These are phyloP conservation scores for Mormyrops boulengeri DNA, from an alignment of 2,797 vertebrate genomes.

Conservation along the genomic window DNA sequence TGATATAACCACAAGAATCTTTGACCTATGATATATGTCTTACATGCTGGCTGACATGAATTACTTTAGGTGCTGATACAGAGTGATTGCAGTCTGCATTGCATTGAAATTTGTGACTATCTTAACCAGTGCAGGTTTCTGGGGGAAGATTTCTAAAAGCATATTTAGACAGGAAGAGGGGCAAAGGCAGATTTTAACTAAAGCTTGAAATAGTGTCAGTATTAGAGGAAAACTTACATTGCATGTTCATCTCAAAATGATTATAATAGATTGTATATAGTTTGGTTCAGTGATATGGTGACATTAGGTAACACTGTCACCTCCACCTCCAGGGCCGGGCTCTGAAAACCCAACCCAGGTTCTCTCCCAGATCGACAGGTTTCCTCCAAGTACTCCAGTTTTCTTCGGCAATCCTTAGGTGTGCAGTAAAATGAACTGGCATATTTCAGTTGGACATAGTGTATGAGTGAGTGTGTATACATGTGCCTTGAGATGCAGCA, in stretches of 20 bases:
- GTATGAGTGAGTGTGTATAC: background rate
- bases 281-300: background rate
- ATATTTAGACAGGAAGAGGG: background rate
- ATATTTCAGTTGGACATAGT: background rate
- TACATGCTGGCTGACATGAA: background rate
- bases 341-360: background rate
- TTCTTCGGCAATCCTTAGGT: background rate
- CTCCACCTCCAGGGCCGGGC: background rate
- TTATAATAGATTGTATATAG: background rate
- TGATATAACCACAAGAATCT: background rate
- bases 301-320: background rate
- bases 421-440: background rate
- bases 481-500: background rate
- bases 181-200: background rate
- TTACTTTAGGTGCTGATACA: background rate
- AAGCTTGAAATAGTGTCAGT: background rate
- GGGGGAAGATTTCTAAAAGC: background rate
- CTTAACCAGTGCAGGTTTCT: background rate
- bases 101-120: background rate
- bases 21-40: background rate
- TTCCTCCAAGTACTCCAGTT: background rate
- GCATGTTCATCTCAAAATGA: background rate
- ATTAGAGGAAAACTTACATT: background rate
- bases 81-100: background rate
- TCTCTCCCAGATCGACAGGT: background rate